These are phyloP conservation scores for Alethe castanea DNA, from an alignment of 2,113 vertebrate species.

Conservation along the genomic window DNA sequence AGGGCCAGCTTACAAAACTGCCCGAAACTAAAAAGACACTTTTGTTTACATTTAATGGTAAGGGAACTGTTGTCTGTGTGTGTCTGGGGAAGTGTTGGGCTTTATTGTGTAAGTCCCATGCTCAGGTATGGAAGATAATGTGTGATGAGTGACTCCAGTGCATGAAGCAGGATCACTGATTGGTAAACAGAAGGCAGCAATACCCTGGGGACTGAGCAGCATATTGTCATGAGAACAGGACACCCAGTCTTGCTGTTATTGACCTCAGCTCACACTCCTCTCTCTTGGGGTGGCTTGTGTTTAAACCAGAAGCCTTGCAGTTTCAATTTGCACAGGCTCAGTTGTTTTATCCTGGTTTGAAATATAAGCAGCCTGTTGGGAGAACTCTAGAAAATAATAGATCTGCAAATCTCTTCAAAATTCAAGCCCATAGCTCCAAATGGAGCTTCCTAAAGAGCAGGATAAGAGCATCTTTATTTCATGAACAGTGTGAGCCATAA, in stretches of 20 bases:
- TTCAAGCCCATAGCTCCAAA: not conserved
- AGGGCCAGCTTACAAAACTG: slow-evolving; percentile 97
- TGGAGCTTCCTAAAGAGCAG: not conserved
- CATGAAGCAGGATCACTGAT: not conserved
- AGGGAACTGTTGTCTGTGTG: not conserved
- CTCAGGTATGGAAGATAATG: not conserved
- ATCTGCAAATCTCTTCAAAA: not conserved
- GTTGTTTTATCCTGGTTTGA: not conserved
- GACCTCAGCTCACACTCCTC: not conserved
- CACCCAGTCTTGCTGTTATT: not conserved
- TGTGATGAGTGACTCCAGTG: not conserved
- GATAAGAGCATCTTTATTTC: not conserved
- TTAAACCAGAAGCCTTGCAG: not conserved
- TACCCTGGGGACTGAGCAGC: not conserved
- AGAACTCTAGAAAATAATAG: not conserved
- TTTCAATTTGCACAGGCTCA: not conserved
- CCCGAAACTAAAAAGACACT: slow-evolving; percentile 98
- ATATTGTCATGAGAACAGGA: not conserved
- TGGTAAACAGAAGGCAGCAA: not conserved
- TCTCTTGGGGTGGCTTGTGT: not conserved
- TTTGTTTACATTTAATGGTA: slow-evolving; percentile 99
- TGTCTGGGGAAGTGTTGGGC: not conserved
- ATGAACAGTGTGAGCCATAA: not conserved
- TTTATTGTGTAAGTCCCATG: not conserved
- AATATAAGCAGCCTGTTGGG: not conserved